These are phyloP conservation scores for Coptodon bakossiorum DNA, from an alignment of 2,113 vertebrate genomes.

Conservation along the genomic window DNA sequence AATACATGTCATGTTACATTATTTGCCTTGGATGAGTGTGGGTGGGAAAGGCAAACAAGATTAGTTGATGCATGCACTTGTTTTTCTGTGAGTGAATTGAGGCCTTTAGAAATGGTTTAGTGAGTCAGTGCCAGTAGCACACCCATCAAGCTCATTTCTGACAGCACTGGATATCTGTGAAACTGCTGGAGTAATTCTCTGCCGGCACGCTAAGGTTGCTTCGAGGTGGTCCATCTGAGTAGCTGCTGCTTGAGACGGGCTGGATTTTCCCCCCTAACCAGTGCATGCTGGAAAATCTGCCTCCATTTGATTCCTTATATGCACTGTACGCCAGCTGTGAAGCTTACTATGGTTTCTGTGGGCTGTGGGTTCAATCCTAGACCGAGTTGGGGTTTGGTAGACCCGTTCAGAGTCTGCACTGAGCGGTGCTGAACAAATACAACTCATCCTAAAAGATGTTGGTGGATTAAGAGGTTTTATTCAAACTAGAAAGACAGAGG, in stretches of 20 bases:
- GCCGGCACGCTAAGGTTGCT: conserved; percentile 3
- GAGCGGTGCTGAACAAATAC: background rate
- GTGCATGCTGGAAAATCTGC: background rate
- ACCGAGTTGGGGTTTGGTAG: background rate
- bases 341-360: background rate
- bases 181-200: background rate
- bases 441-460: background rate
- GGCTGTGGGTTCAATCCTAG: background rate
- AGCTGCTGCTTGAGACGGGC: background rate
- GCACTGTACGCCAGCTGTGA: background rate
- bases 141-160: conserved; percentile 21
- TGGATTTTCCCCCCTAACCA: background rate
- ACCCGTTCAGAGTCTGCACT: background rate
- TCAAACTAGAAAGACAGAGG: background rate
- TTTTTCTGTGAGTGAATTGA: conserved; percentile 32
- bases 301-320: background rate
- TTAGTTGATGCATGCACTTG: conserved; percentile 50
- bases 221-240: conserved; percentile 10
- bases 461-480: background rate
- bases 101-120: conserved; percentile 41
- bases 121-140: conserved; percentile 40
- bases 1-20: conserved; percentile 54
- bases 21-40: conserved; percentile 44
- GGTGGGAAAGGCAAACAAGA: conserved; percentile 55
- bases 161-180: conserved; percentile 3